phyloP scores from a whole-genome alignment of 2,113 vertebrate genomes.

The Phalacrocorax brasilianus region DNA sequence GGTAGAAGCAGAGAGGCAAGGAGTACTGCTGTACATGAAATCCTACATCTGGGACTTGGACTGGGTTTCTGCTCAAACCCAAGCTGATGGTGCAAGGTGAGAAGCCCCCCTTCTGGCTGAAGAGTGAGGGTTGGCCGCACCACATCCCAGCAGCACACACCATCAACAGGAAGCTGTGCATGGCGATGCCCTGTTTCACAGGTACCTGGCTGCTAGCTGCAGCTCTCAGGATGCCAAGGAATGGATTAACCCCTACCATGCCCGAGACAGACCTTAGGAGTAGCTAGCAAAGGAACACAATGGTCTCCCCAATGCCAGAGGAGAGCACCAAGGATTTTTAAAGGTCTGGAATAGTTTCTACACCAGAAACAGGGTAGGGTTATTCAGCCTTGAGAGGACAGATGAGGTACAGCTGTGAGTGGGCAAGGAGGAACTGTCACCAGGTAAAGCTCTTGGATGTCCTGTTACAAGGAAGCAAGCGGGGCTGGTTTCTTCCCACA shows the following conservation, averaged over 20 bases:
- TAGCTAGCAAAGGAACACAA: background rate
- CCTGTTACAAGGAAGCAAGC: background rate
- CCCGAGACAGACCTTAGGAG: background rate
- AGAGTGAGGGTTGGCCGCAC: background rate
- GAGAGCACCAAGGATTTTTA: background rate
- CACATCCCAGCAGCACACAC: background rate
- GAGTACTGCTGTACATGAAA: background rate
- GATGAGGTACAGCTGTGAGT: background rate
- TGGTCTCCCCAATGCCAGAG: background rate
- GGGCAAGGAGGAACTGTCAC: background rate
- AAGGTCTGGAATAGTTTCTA: background rate
- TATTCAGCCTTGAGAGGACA: background rate
- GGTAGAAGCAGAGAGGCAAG: background rate
- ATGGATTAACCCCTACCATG: background rate
- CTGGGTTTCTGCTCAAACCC: background rate
- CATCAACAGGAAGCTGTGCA: background rate
- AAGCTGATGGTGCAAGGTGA: background rate
- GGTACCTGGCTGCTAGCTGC: background rate
- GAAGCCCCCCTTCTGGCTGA: background rate
- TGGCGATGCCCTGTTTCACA: background rate
- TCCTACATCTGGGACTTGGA: background rate
- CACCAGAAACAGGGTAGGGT: background rate
- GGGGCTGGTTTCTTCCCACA: background rate
- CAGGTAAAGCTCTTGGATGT: background rate
- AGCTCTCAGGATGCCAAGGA: fast-evolving